Base-by-base conservation (phyloP, 2,888 invertebrate genomes). In the Erebia epiphron region DNA sequence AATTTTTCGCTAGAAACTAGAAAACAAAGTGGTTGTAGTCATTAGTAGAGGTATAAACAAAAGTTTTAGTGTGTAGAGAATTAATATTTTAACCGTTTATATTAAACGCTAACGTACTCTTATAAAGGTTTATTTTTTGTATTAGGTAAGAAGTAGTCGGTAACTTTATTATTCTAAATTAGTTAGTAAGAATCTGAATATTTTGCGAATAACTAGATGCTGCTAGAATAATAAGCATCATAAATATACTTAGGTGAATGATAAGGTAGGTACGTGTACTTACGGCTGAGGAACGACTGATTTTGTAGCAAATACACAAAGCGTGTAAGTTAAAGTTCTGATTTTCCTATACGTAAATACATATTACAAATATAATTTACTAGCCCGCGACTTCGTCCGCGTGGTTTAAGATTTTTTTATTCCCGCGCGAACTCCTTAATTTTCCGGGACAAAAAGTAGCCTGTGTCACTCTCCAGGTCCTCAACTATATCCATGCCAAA, bases 21-120 rank as follows among this genome's bases (percentile, higher is more conserved):
- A 13, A 52, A 56, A 21, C n/a, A 56, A 21, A 13, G 21, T 10
- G 1, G 3, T 26, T 57, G 26, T 57, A 26, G 21, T 57, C 13
- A 18, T 57, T 57, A 57, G 13, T 7, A 57, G 13, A 21, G 26
- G 14, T 21, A 57, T 57, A 1, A 13, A 16, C 16, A 18, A 54
- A 11, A 26, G 13, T 13, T 26, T 13, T 56, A 26, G 5, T 26
- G 13, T 21, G 11, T 18, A 21, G 56, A 16, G 35, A 35, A 35
- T 35, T 35, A 21, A 56, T 57, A 57, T 57, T 57, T 26, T 13
- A 57, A 57, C 56, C 56, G 26, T 57, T 57, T 57, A 57, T 57
- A 57, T 57, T 57, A 57, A 57, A 57, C 56, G 56, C 26, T 4
- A 54, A 10, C 1, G 13, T 57, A 56, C 21, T 21, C 56, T 13